These are phyloP conservation scores for Hippolais icterina DNA, from an alignment of 2,113 vertebrate species.

Conservation along the genomic window DNA sequence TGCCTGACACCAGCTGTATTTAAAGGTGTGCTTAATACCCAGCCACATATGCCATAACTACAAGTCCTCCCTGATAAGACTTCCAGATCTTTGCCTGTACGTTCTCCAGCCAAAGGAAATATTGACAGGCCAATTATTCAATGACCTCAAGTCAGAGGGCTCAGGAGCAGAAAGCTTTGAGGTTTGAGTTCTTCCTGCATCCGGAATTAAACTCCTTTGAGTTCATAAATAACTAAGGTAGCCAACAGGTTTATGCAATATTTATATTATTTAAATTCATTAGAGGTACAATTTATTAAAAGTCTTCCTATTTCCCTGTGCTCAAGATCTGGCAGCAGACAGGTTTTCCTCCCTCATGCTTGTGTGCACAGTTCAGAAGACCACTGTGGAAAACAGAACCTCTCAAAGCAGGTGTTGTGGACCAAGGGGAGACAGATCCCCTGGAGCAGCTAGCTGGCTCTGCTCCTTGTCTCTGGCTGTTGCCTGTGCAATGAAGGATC, in stretches of 20 bases:
- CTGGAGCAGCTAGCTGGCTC: background rate
- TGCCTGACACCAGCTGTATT: background rate
- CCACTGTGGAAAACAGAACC: background rate
- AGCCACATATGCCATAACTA: background rate
- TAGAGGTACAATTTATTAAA: background rate
- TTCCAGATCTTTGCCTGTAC: background rate
- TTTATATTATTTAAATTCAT: slow-evolving; percentile 5
- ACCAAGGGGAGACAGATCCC: background rate
- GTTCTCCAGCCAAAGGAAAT: background rate
- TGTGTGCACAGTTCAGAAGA: background rate
- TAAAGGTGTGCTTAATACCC: background rate
- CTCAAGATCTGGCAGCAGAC: background rate
- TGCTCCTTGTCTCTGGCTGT: background rate
- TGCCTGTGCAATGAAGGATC: background rate
- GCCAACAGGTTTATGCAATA: background rate
- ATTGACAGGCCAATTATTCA: background rate
- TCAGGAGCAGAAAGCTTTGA: background rate
- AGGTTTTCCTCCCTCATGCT: background rate
- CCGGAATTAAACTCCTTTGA: background rate
- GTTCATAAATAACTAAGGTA: background rate
- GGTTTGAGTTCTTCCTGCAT: background rate
- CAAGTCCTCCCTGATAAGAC: background rate
- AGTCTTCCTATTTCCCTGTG: background rate
- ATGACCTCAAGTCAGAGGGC: background rate
- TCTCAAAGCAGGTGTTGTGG: background rate